A percentile compares a stretch with the other conserved stretches of the same genome.
phyloP scores from a whole-genome alignment of 92 coral and sea anemone genomes.

The Scolanthus callimorphus region DNA sequence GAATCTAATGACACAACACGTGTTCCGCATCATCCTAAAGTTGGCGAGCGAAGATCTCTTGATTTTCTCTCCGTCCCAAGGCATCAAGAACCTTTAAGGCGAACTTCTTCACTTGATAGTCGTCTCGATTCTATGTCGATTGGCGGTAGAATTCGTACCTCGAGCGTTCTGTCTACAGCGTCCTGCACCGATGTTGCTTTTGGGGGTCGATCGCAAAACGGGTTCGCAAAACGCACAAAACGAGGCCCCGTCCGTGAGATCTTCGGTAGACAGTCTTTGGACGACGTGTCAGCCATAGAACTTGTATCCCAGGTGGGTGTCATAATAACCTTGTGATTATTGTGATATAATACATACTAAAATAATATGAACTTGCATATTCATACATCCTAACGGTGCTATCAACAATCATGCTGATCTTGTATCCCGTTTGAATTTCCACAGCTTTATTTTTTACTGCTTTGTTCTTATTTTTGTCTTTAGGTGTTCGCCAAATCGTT shows the following conservation, averaged over 20 bases:
- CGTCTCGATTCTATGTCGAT: not conserved
- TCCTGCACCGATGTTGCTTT: not conserved
- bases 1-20: too few species aligned
- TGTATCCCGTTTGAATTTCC: too few species aligned
- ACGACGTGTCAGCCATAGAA: not conserved
- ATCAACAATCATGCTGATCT: too few species aligned
- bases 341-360: too few species aligned
- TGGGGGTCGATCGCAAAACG: not conserved
- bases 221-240: not conserved
- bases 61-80: not conserved
- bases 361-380: too few species aligned
- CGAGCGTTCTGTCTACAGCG: not conserved
- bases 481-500: too few species aligned
- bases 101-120: not conserved
- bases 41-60: not conserved
- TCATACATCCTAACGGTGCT: too few species aligned
- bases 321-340: too few species aligned
- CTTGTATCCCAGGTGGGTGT: not conserved
- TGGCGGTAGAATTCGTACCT: not conserved
- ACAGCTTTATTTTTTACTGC: too few species aligned
- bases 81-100: not conserved
- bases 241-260: not conserved
- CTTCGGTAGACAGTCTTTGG: not conserved
- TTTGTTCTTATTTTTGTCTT: too few species aligned
- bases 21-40: not conserved